Evolutionary conservation across 2,113 vertebrate genomes (phyloP).

Genomic region (Enhydra lutris): DNA sequence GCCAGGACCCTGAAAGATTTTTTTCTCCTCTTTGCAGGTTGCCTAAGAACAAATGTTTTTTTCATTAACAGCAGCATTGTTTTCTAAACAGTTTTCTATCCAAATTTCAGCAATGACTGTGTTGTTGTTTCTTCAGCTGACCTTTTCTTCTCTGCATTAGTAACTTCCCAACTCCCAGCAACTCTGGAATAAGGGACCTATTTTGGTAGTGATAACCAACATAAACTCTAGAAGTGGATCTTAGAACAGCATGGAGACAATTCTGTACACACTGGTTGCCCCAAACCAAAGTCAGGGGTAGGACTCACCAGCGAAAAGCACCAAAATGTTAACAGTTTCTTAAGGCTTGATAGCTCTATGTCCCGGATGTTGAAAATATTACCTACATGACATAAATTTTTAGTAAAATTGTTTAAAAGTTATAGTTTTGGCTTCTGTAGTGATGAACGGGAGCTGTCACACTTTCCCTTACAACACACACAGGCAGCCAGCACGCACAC

Average conservation of each 20-base stretch:
- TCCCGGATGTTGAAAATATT: not conserved
- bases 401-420: not conserved
- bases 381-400: not conserved
- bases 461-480: not conserved
- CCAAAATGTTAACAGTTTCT: not conserved
- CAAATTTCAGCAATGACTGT: slow-evolving; percentile 54
- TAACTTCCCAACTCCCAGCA: not conserved
- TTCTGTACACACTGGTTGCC: not conserved
- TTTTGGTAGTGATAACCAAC: not conserved
- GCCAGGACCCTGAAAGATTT: slow-evolving; percentile 47
- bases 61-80: slow-evolving; percentile 59
- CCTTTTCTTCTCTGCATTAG: slow-evolving; percentile 40
- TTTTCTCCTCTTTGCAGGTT: slow-evolving; percentile 54
- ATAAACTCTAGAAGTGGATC: not conserved
- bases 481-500: not conserved
- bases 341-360: not conserved
- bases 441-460: not conserved
- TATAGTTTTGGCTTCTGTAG: not conserved
- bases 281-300: not conserved
- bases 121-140: slow-evolving; percentile 51
- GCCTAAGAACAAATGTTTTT: slow-evolving; percentile 67
- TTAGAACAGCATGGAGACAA: not conserved
- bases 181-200: not conserved
- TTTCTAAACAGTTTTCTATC: slow-evolving; percentile 62
- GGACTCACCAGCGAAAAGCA: not conserved